Percentiles rank a stretch among this genome's conserved stretches.
Evolutionary conservation across 30 jellyfish, hydroid and myxozoan species (phyloP).

Genomic region (Mastigias papua): DNA sequence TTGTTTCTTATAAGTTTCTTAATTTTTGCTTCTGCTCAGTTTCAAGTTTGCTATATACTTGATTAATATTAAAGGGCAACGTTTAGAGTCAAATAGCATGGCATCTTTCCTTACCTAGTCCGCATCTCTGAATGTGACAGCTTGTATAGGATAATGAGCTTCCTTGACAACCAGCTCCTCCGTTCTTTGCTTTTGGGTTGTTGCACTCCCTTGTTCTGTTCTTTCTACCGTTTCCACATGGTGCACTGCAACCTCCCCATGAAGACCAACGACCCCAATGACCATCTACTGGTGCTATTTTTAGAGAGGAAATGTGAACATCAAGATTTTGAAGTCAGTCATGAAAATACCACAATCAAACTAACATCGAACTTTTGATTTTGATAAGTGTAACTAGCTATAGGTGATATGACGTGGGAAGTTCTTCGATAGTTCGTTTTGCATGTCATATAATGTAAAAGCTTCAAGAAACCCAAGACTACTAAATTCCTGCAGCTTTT

Average conservation of each 20-base stretch:
- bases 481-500: too few species aligned
- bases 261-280: slow-evolving; percentile 87
- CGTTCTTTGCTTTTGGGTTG: slow-evolving; percentile 64
- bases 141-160: slow-evolving; percentile 14
- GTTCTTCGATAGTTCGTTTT: too few species aligned
- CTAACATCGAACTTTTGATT: too few species aligned
- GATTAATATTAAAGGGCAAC: too few species aligned
- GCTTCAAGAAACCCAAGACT: too few species aligned
- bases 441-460: too few species aligned
- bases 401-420: too few species aligned
- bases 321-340: background rate
- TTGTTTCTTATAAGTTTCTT: too few species aligned
- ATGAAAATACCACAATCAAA: too few species aligned
- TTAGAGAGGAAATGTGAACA: background rate
- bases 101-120: slow-evolving; percentile 64
- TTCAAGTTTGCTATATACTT: too few species aligned
- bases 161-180: slow-evolving; percentile 68
- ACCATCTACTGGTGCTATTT: slow-evolving; percentile 78
- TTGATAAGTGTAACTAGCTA: too few species aligned
- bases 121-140: slow-evolving; percentile 68
- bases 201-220: slow-evolving; percentile 64
- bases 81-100: background rate
- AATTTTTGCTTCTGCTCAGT: too few species aligned
- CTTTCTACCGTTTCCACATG: slow-evolving; percentile 65
- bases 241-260: slow-evolving; percentile 55